Conservation (phyloP, 2,113 vertebrate genomes). For the Gopherus evgoodei region DNA sequence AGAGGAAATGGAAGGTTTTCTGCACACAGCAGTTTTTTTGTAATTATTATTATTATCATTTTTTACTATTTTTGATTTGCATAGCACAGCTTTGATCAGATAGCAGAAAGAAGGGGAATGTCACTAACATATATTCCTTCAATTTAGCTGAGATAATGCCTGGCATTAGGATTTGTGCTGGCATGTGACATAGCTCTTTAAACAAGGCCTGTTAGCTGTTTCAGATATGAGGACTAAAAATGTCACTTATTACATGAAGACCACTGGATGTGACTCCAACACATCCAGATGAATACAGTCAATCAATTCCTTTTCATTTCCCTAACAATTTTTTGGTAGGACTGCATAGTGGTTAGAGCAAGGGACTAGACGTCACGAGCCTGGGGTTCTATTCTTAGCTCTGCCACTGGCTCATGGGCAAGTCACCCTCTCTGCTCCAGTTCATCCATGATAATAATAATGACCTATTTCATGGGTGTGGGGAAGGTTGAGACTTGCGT, state of each 20-base stretch:
- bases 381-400: background rate
- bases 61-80: background rate
- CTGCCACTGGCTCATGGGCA: background rate
- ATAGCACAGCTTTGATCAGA: slow-evolving; percentile 4
- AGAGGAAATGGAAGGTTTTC: slow-evolving; percentile 20
- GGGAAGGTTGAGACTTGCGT: background rate
- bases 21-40: background rate
- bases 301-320: slow-evolving; percentile 41
- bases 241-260: slow-evolving; percentile 28
- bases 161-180: slow-evolving; percentile 17
- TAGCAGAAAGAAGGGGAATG: slow-evolving; percentile 1
- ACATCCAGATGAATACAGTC: slow-evolving; percentile 26
- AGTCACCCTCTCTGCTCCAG: background rate
- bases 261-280: slow-evolving; percentile 22
- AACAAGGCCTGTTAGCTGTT: slow-evolving; percentile 41
- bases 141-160: slow-evolving; percentile 63
- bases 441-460: background rate
- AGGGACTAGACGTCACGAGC: background rate
- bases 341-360: background rate
- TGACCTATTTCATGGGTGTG: background rate
- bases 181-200: slow-evolving; percentile 58
- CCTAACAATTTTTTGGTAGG: background rate
- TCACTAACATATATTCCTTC: slow-evolving; percentile 16
- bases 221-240: background rate
- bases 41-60: background rate